Evolutionary conservation across 1,140 invertebrate genomes (phyloP).

Genomic region (Drosophila repleta): DNA sequence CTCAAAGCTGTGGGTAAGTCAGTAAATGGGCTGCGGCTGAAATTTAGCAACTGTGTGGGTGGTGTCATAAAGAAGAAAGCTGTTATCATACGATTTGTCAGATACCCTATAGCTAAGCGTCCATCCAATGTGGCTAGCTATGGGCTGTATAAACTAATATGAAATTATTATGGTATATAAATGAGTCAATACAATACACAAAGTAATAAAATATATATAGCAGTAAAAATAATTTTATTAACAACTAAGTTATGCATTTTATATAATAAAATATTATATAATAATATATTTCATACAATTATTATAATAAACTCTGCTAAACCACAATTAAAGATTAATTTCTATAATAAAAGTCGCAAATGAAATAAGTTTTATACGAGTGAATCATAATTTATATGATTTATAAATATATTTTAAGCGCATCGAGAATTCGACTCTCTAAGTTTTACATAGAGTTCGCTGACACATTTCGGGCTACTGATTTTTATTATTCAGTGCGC

Average conservation of each 20-base stretch:
- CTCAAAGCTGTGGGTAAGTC: constrained; percentile 11
- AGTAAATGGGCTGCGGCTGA: constrained; percentile 4
- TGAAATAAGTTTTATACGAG: too few species aligned
- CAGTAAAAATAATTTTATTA: constrained; percentile 1
- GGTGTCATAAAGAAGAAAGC: constrained; percentile 39
- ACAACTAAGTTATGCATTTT: too few species aligned
- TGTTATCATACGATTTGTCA: constrained; percentile 31
- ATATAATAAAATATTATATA: too few species aligned
- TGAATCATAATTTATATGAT: too few species aligned
- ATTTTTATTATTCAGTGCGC: constrained; percentile 48
- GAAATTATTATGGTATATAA: neutral
- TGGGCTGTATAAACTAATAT: neutral
- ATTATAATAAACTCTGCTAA: too few species aligned
- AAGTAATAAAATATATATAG: constrained; percentile 3
- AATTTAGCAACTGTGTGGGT: constrained; percentile 4
- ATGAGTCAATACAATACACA: too few species aligned
- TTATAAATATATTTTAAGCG: constrained; percentile 5
- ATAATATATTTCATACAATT: too few species aligned
- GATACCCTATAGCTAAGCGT: constrained; percentile 22
- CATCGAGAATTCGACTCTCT: constrained; percentile 4
- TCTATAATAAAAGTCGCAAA: too few species aligned
- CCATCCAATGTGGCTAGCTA: neutral
- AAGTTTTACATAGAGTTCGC: neutral
- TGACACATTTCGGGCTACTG: constrained; percentile 35
- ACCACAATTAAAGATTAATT: too few species aligned